These are phyloP conservation scores for Sturnus vulgaris DNA, from an alignment of 2,113 vertebrate genomes.

Conservation along the genomic window DNA sequence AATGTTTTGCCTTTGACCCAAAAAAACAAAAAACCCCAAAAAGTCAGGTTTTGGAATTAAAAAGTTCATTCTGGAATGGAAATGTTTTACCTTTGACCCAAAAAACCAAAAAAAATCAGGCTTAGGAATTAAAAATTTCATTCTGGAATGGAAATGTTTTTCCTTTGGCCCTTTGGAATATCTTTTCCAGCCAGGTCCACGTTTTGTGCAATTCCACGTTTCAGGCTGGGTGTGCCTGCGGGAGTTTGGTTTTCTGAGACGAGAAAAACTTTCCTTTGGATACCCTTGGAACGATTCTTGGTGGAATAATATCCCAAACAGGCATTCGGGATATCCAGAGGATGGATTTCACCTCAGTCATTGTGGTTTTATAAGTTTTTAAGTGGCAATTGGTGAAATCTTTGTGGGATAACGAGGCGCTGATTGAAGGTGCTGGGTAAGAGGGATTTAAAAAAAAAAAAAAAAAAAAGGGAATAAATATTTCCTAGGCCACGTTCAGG, in stretches of 20 bases:
- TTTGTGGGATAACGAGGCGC: fast-evolving
- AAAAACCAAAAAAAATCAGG: too few relatives aligned
- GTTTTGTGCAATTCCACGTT: fast-evolving
- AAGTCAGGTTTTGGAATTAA: too few relatives aligned
- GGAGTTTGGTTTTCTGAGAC: neutral
- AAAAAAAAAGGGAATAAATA: neutral
- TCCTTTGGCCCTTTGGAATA: neutral
- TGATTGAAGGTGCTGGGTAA: neutral
- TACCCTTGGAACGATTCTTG: fast-evolving
- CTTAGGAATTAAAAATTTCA: neutral
- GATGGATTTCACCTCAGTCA: neutral
- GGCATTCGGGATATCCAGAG: neutral
- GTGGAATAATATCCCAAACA: neutral
- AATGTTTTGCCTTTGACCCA: neutral
- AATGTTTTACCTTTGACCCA: too few relatives aligned
- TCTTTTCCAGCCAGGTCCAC: neutral
- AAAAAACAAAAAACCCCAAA: too few relatives aligned
- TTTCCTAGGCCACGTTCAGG: neutral
- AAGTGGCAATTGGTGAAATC: neutral
- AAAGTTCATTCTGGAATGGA: too few relatives aligned
- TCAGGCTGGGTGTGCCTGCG: neutral
- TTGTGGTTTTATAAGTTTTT: neutral
- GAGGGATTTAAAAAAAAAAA: neutral
- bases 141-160: neutral
- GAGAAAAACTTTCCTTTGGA: neutral